Evolutionary conservation across 2,797 vertebrate genomes (phyloP).

Genomic region (Coregonus ussuriensis): DNA sequence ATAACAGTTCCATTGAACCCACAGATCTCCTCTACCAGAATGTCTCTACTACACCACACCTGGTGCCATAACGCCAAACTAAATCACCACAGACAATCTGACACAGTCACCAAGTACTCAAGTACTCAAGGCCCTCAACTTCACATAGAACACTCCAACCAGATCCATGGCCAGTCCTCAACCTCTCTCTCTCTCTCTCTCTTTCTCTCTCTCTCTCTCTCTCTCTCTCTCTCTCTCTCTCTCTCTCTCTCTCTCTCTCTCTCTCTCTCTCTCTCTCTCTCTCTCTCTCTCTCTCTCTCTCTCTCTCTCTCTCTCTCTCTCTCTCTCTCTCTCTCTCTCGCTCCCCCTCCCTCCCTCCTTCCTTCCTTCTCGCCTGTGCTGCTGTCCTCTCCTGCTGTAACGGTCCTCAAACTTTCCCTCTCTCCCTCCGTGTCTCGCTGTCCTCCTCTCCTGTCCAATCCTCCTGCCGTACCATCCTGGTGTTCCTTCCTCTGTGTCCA

Average conservation of each 20-base stretch:
- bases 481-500: conserved; percentile 56
- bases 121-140: not conserved
- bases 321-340: too few species aligned
- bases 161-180: conserved; percentile 23
- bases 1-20: conserved; percentile 5
- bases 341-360: not conserved
- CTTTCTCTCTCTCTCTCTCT: too few species aligned
- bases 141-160: not conserved
- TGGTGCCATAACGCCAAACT: not conserved
- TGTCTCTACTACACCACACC: not conserved
- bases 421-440: conserved; percentile 30
- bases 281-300: too few species aligned
- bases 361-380: not conserved
- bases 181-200: not conserved
- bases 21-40: not conserved
- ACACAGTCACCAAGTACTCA: not conserved
- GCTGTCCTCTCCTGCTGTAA: conserved; percentile 12
- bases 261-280: too few species aligned
- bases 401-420: not conserved
- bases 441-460: conserved; percentile 20
- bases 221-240: too few species aligned
- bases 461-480: conserved; percentile 49
- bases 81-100: not conserved
- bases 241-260: too few species aligned
- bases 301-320: too few species aligned